phyloP scores from a whole-genome alignment of 2,113 vertebrate genomes.

The Pseudorasbora parva region DNA sequence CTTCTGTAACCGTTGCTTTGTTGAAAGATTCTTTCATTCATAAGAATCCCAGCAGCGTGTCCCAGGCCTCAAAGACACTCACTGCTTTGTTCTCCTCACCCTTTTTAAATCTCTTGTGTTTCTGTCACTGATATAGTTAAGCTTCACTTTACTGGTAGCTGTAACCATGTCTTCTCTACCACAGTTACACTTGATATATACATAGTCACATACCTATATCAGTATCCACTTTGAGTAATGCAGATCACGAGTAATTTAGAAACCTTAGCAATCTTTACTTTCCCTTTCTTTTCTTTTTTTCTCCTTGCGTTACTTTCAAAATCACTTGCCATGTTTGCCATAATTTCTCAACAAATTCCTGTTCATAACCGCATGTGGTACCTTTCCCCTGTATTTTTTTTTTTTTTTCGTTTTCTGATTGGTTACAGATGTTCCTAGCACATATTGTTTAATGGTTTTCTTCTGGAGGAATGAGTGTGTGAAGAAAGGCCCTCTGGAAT shows the following conservation, averaged over 20 bases:
- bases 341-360: neutral
- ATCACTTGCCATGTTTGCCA: neutral
- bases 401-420: constrained; percentile 17
- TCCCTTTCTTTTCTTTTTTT: neutral
- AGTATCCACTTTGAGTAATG: neutral
- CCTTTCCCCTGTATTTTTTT: neutral
- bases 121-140: constrained; percentile 37
- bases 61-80: constrained; percentile 38
- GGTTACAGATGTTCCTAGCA: constrained; percentile 49
- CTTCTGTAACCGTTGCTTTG: constrained; percentile 16
- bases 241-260: neutral
- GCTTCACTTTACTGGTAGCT: constrained; percentile 7
- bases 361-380: neutral
- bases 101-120: constrained; percentile 30
- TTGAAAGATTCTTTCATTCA: constrained; percentile 48
- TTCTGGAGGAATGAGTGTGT: neutral
- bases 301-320: neutral
- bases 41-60: neutral
- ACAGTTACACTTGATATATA: neutral
- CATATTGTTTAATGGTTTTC: constrained; percentile 31
- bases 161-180: neutral
- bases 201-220: neutral
- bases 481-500: neutral
- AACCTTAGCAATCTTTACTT: constrained; percentile 17
- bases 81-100: constrained; percentile 39